Conservation (phyloP, 2,113 vertebrate genomes). For the Ascaphus truei region DNA sequence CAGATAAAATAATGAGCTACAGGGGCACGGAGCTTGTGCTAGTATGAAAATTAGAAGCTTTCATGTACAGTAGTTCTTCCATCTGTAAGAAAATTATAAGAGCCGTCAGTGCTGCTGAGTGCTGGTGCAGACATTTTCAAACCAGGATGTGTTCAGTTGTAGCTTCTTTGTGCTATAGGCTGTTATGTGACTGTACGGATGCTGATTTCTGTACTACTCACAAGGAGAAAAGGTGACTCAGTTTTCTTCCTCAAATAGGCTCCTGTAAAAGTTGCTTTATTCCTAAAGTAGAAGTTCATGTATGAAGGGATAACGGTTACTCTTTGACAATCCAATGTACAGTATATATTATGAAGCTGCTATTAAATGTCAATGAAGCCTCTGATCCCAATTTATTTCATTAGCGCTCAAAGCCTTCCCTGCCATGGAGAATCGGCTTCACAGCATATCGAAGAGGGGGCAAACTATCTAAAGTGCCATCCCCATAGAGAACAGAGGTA, state of each 20-base stretch:
- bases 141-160: constrained; percentile 29
- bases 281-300: neutral
- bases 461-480: too few species aligned
- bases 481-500: too few species aligned
- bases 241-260: neutral
- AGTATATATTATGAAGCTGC: too few species aligned
- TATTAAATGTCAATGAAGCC: too few species aligned
- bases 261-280: neutral
- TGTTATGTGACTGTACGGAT: constrained; percentile 32
- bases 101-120: constrained; percentile 23
- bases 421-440: too few species aligned
- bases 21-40: constrained; percentile 42
- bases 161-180: constrained; percentile 33
- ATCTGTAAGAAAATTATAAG: constrained; percentile 31
- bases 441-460: too few species aligned
- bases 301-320: too few species aligned
- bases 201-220: constrained; percentile 10
- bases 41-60: constrained; percentile 51
- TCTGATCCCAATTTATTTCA: too few species aligned
- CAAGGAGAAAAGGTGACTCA: neutral
- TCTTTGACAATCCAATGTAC: too few species aligned
- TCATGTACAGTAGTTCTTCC: constrained; percentile 38
- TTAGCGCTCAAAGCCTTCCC: too few species aligned
- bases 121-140: constrained; percentile 15
- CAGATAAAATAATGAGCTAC: constrained; percentile 56